Percentiles rank a stretch among this genome's conserved stretches.
phyloP scores from a whole-genome alignment of 2,797 vertebrate species.

The Alcedo atthis region DNA sequence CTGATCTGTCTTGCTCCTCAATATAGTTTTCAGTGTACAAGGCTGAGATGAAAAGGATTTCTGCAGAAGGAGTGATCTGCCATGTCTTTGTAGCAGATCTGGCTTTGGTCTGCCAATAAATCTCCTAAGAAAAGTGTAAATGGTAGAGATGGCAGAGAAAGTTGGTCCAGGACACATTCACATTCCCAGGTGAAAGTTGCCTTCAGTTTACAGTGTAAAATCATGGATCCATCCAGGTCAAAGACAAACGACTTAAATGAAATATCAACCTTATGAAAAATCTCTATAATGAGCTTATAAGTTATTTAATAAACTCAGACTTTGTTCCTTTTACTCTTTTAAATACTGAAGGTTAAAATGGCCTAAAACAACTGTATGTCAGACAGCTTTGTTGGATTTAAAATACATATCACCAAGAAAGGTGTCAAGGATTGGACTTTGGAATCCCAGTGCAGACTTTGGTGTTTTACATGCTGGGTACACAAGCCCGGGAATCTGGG shows the following conservation, averaged over 20 bases:
- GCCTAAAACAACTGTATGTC: neutral
- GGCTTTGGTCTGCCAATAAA: neutral
- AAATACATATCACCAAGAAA: neutral
- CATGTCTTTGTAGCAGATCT: neutral
- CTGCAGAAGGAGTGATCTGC: neutral
- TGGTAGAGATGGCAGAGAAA: neutral
- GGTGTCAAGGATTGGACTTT: neutral
- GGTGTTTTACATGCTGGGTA: neutral
- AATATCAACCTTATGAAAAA: neutral
- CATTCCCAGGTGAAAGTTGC: neutral
- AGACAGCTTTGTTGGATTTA: neutral
- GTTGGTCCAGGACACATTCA: rapidly evolving
- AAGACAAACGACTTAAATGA: neutral
- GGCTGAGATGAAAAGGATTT: neutral
- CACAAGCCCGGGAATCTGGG: neutral
- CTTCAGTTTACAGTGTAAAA: neutral
- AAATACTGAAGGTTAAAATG: neutral
- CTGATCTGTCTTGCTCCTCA: neutral
- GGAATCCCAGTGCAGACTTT: neutral
- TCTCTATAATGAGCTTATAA: neutral
- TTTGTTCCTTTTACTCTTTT: neutral
- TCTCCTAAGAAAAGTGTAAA: neutral
- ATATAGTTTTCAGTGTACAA: neutral
- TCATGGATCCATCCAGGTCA: neutral
- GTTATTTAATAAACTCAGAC: neutral